Conservation (phyloP, 2,888 invertebrate genomes). For the Lasioglossum vierecki region DNA sequence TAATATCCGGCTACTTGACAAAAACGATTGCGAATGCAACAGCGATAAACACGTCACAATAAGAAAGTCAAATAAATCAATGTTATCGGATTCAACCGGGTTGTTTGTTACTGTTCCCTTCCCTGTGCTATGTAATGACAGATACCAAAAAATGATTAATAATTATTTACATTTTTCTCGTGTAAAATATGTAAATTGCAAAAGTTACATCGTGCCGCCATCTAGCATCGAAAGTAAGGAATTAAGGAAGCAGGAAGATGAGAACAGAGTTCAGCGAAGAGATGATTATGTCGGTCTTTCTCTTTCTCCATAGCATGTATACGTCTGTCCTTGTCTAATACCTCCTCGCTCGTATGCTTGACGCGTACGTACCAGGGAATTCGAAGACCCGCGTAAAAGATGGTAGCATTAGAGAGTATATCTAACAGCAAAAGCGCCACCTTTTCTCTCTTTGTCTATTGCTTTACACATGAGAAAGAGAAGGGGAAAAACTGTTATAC, state of each 20-base stretch:
- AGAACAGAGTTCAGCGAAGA: too few species aligned
- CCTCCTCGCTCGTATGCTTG: not conserved
- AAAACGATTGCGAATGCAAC: not conserved
- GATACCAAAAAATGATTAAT: not conserved
- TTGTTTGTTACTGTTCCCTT: not conserved
- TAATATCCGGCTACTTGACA: not conserved
- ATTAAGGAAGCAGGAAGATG: too few species aligned
- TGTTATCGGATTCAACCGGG: not conserved
- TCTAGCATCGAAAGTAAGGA: not conserved
- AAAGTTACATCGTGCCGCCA: not conserved
- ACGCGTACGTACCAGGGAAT: not conserved
- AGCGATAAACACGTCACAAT: not conserved
- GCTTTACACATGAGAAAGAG: not conserved
- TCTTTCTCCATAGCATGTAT: too few species aligned
- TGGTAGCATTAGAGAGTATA: not conserved
- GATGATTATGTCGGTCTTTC: too few species aligned
- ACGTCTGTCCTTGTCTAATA: not conserved
- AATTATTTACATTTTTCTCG: constrained; percentile 7
- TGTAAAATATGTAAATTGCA: not conserved
- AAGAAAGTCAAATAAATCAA: not conserved
- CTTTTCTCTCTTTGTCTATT: not conserved
- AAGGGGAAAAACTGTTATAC: not conserved
- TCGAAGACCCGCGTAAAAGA: not conserved
- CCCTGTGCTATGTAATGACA: not conserved
- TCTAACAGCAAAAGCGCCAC: not conserved